Evolutionary conservation across 2,888 invertebrate genomes (phyloP).

Genomic region (Melanargia galathea): DNA sequence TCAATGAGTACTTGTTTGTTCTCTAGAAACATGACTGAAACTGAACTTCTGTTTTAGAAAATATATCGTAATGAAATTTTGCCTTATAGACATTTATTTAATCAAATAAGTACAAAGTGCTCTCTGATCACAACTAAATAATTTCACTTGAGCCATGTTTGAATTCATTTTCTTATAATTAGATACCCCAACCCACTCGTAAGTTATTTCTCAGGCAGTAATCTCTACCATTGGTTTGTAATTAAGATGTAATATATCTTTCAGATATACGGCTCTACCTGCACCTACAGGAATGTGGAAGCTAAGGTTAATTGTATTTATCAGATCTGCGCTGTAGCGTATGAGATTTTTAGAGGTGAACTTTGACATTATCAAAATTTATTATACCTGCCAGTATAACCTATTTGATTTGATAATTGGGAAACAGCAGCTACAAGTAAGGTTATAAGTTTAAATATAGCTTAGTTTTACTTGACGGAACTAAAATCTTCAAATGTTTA

Average conservation of each 20-base stretch:
- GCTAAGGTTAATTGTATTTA: constrained; percentile 23
- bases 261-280: constrained; percentile 11
- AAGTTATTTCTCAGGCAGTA: neutral
- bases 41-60: neutral
- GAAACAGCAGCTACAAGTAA: neutral
- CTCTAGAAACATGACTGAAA: too few relatives aligned
- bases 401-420: neutral
- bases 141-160: too few relatives aligned
- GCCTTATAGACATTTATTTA: too few relatives aligned
- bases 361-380: constrained; percentile 9
- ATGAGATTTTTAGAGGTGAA: constrained; percentile 3
- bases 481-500: too few relatives aligned
- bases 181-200: neutral
- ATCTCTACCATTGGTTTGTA: constrained; percentile 33
- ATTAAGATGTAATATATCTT: constrained; percentile 36
- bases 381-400: neutral
- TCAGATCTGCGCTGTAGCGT: constrained; percentile 10
- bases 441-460: neutral
- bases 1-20: too few relatives aligned
- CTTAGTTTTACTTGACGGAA: too few relatives aligned
- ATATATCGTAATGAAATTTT: neutral
- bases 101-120: too few relatives aligned
- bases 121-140: too few relatives aligned
- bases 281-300: constrained; percentile 15
- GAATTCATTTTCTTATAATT: neutral